A percentile compares a stretch with the other conserved stretches of the same genome.
These are phyloP conservation scores for Astyanax mexicanus DNA, from an alignment of 2,797 vertebrate species.

Conservation along the genomic window DNA sequence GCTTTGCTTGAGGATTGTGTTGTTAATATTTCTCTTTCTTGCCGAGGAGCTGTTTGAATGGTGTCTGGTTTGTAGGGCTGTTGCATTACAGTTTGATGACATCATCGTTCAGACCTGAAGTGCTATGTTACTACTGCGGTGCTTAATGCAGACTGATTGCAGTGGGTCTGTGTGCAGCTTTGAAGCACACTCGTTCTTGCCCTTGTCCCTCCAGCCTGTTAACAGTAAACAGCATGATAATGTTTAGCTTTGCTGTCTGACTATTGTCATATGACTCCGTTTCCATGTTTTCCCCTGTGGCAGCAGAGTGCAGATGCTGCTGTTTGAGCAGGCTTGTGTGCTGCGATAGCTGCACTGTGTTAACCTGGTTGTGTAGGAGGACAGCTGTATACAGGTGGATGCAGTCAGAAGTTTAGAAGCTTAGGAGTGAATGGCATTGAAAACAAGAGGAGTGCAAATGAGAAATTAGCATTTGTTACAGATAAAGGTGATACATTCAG, in stretches of 20 bases:
- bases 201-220: background rate
- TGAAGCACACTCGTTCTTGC: slow-evolving; percentile 7
- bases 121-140: background rate
- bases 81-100: slow-evolving; percentile 37
- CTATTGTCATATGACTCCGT: too few species aligned
- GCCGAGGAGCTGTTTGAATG: slow-evolving; percentile 15
- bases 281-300: background rate
- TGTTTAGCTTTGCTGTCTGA: background rate
- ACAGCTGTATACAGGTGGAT: background rate
- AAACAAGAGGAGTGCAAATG: background rate
- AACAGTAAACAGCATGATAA: background rate
- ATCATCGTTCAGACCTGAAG: background rate
- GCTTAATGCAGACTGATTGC: slow-evolving; percentile 13
- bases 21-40: background rate
- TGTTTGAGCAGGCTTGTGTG: background rate
- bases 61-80: background rate
- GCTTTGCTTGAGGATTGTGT: background rate
- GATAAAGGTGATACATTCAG: background rate
- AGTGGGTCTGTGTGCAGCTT: background rate
- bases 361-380: background rate
- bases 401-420: background rate
- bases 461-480: background rate
- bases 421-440: background rate
- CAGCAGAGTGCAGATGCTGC: background rate
- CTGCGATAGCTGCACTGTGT: background rate